phyloP scores from a whole-genome alignment of 2,797 vertebrate species.

The Mus spretus region DNA sequence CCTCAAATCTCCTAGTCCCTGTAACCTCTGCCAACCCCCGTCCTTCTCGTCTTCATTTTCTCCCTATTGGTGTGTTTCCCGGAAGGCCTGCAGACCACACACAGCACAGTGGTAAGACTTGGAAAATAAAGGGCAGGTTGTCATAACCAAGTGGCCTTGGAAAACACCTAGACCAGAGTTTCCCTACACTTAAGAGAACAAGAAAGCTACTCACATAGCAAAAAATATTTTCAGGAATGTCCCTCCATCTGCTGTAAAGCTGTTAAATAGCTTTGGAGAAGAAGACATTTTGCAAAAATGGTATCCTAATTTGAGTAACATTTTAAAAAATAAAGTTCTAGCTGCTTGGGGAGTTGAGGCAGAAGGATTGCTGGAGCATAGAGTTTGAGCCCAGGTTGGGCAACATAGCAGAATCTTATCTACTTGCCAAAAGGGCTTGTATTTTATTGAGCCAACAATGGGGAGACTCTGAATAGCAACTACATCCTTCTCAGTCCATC shows the following conservation, averaged over 20 bases:
- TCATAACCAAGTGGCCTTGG: not conserved
- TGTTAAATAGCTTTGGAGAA: not conserved
- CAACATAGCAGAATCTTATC: not conserved
- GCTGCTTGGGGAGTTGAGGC: not conserved
- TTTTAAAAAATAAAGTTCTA: not conserved
- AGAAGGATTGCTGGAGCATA: not conserved
- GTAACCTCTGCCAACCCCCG: not conserved
- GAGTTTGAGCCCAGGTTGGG: not conserved
- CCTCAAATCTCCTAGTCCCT: not conserved
- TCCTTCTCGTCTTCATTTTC: not conserved
- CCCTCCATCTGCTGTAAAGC: not conserved
- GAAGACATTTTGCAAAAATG: not conserved
- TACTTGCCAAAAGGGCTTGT: not conserved
- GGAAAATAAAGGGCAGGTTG: not conserved
- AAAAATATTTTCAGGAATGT: not conserved
- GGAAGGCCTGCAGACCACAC: not conserved
- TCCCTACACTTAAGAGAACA: not conserved
- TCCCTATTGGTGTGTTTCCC: not conserved
- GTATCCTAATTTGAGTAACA: constrained; percentile 16
- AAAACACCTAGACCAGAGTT: not conserved
- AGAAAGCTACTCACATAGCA: not conserved
- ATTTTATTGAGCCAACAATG: not conserved
- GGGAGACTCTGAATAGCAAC: not conserved
- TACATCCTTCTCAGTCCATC: not conserved
- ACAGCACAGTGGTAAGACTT: not conserved